A percentile compares a stretch with the other conserved stretches of the same genome.
These are phyloP conservation scores for Leptobrachium leishanense DNA, from an alignment of 2,113 vertebrate genomes.

Conservation along the genomic window DNA sequence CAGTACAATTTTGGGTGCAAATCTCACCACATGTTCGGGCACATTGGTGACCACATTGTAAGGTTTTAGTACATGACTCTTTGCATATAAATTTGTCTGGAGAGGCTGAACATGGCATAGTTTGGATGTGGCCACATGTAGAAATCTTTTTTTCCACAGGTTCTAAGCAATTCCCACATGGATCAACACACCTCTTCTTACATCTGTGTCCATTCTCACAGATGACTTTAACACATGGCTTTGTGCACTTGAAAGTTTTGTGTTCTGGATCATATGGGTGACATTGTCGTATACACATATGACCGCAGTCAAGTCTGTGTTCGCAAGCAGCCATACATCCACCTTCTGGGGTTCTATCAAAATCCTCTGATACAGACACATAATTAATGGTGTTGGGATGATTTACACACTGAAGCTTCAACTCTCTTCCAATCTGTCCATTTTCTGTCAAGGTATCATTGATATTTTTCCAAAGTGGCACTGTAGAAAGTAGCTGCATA, in stretches of 20 bases:
- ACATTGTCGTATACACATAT: constrained; percentile 49
- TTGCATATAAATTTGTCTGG: constrained; percentile 34
- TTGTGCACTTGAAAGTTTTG: constrained; percentile 25
- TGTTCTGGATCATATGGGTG: constrained; percentile 53
- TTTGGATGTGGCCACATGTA: constrained; percentile 52
- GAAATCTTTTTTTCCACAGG: constrained; percentile 50
- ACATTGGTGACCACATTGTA: constrained; percentile 52
- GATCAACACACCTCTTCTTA: constrained; percentile 28
- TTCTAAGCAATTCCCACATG: constrained; percentile 46
- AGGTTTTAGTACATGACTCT: constrained; percentile 35
- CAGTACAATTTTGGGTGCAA: constrained; percentile 39
- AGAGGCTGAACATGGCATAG: constrained; percentile 43
- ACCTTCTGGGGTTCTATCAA: constrained; percentile 48
- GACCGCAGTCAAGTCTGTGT: constrained; percentile 51
- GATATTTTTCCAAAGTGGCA: constrained; percentile 52
- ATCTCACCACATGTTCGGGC: constrained; percentile 28
- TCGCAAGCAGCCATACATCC: constrained; percentile 52
- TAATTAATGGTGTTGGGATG: constrained; percentile 45
- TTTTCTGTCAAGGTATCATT: constrained; percentile 23
- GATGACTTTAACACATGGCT: constrained; percentile 38
- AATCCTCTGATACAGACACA: constrained; percentile 44
- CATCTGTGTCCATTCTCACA: constrained; percentile 51
- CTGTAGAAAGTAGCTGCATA: constrained; percentile 35
- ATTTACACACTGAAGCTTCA: constrained; percentile 52
- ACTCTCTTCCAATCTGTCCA: constrained; percentile 25